phyloP scores from a whole-genome alignment of 2,888 invertebrate genomes.

The Colletes collaris region DNA sequence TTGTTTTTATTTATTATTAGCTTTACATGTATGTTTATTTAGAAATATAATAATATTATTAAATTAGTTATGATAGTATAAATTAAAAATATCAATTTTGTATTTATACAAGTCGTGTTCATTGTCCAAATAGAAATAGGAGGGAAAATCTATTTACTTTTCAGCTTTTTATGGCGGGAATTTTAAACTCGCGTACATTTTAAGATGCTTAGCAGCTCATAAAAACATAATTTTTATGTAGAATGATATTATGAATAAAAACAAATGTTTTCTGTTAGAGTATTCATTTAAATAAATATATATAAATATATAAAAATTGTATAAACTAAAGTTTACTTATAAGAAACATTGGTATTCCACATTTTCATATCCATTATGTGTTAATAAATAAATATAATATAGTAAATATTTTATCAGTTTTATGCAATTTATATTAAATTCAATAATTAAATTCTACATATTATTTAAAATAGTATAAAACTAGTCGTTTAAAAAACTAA shows the following conservation, averaged over 20 bases:
- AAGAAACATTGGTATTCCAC: too few relatives aligned
- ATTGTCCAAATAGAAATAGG: background rate
- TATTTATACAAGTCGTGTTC: background rate
- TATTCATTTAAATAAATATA: background rate
- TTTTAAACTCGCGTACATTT: slow-evolving; percentile 11
- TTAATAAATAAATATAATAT: too few relatives aligned
- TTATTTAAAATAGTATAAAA: too few relatives aligned
- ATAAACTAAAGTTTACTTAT: background rate
- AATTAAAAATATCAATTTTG: background rate
- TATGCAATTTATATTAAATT: too few relatives aligned
- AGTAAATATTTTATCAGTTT: too few relatives aligned
- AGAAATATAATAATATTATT: background rate
- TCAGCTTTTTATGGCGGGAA: slow-evolving; percentile 14
- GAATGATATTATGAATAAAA: background rate
- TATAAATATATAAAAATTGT: background rate
- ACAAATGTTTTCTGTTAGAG: background rate
- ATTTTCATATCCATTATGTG: too few relatives aligned
- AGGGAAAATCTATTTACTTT: background rate
- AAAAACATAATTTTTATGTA: background rate
- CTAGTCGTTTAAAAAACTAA: too few relatives aligned
- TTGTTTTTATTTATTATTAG: background rate
- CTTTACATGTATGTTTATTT: background rate
- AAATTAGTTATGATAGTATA: background rate
- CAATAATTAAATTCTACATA: too few relatives aligned
- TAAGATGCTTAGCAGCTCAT: background rate